Evolutionary conservation across 2,113 vertebrate species (phyloP).

Genomic region (Trachemys scripta): DNA sequence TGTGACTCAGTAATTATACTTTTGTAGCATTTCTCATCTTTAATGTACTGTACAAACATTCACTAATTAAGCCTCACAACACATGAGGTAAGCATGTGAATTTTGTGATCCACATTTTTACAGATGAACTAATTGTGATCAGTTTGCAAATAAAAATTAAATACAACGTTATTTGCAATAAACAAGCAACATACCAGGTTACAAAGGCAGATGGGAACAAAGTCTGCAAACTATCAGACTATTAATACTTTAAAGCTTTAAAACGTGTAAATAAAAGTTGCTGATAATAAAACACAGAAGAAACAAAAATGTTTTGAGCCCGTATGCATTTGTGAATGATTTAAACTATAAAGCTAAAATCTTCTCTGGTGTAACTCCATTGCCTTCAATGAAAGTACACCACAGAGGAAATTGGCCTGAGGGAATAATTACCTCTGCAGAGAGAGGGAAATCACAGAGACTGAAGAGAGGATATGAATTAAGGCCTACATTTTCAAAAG

Average conservation of each 20-base stretch:
- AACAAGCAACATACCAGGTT: constrained; percentile 7
- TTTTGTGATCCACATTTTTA: neutral
- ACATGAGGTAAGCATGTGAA: fast-evolving
- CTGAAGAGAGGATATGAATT: fast-evolving
- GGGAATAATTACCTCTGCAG: neutral
- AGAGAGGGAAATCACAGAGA: neutral
- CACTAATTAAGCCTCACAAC: neutral
- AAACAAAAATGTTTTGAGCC: neutral
- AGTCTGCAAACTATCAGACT: constrained; percentile 6
- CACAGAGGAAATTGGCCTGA: neutral
- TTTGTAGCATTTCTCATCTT: neutral
- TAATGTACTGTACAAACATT: neutral
- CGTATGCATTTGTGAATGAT: neutral
- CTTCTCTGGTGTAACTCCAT: neutral
- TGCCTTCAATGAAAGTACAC: neutral
- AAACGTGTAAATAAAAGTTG: constrained; percentile 41
- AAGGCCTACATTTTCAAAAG: neutral
- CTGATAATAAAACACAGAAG: neutral
- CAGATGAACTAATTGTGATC: neutral
- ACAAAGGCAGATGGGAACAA: neutral
- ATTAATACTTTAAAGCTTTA: neutral
- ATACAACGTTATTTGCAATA: neutral
- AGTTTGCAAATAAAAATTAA: neutral
- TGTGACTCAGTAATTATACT: neutral
- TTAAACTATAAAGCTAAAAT: neutral